phyloP scores from a whole-genome alignment of 2,888 invertebrate species.

The Torymus texanus region DNA sequence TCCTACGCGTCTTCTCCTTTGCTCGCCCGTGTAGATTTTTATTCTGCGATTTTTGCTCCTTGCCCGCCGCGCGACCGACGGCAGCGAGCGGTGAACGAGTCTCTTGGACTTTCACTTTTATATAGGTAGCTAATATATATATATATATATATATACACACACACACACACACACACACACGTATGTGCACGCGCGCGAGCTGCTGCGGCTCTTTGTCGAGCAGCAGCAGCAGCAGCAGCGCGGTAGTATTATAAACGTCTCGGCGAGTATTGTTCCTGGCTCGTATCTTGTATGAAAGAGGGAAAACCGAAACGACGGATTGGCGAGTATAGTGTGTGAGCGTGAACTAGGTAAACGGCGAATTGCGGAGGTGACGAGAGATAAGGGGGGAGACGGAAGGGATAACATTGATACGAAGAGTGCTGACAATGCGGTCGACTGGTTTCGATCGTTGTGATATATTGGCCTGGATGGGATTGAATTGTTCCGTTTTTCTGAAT shows the following conservation, averaged over 20 bases:
- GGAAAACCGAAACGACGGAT: background rate
- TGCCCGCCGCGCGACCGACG: background rate
- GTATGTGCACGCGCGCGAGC: conserved; percentile 6
- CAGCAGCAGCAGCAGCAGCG: background rate
- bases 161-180: too few relatives aligned
- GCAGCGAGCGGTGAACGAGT: conserved; percentile 21
- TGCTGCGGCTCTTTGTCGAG: conserved; percentile 44
- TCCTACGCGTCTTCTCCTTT: too few relatives aligned
- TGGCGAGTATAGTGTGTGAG: background rate
- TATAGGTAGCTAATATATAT: conserved; percentile 4
- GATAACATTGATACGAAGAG: too few relatives aligned
- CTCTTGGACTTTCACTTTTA: conserved; percentile 53
- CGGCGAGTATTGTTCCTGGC: conserved; percentile 43
- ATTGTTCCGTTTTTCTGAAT: too few relatives aligned
- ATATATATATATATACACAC: conserved; percentile 18
- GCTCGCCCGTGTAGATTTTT: conserved; percentile 26
- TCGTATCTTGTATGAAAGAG: conserved; percentile 28
- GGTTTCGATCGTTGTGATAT: too few relatives aligned
- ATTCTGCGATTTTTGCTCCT: conserved; percentile 36
- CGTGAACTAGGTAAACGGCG: conserved; percentile 2
- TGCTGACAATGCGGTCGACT: too few relatives aligned
- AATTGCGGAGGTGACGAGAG: background rate
- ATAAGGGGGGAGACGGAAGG: too few relatives aligned
- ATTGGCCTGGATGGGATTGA: too few relatives aligned
- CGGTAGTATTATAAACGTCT: conserved; percentile 2